Conservation (phyloP, 2,888 invertebrate species). For the Nycteola revayana region DNA sequence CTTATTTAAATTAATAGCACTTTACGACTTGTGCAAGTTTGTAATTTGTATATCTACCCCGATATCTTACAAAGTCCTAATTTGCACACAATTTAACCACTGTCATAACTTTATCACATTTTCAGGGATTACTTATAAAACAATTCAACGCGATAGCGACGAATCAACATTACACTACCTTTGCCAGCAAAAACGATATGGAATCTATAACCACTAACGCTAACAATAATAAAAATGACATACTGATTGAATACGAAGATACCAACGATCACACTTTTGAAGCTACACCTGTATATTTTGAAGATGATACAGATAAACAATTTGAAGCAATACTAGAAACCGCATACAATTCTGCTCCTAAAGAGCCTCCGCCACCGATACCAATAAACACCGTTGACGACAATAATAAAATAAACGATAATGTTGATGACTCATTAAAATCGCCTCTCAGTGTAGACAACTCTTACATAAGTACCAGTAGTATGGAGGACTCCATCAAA, state of each 20-base stretch:
- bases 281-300: constrained; percentile 57
- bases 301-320: constrained; percentile 66
- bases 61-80: no score
- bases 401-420: constrained; percentile 12
- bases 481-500: constrained; percentile 77
- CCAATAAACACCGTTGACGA: constrained; percentile 34
- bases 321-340: constrained; percentile 68
- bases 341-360: constrained; percentile 45
- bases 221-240: constrained; percentile 47
- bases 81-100: no score
- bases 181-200: constrained; percentile 49
- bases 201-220: constrained; percentile 57
- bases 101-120: constrained; percentile 33
- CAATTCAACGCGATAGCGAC: constrained; percentile 72
- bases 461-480: constrained; percentile 69
- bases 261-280: constrained; percentile 54
- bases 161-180: constrained; percentile 65
- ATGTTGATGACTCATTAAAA: constrained; percentile 47
- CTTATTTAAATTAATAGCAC: no score
- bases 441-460: constrained; percentile 61
- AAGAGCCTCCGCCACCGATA: constrained; percentile 34
- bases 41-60: no score
- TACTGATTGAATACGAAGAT: constrained; percentile 72
- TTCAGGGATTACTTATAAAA: constrained; percentile 77
- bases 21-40: no score